phyloP scores from a whole-genome alignment of 2,797 vertebrate species.

The Hoplostethus atlanticus region DNA sequence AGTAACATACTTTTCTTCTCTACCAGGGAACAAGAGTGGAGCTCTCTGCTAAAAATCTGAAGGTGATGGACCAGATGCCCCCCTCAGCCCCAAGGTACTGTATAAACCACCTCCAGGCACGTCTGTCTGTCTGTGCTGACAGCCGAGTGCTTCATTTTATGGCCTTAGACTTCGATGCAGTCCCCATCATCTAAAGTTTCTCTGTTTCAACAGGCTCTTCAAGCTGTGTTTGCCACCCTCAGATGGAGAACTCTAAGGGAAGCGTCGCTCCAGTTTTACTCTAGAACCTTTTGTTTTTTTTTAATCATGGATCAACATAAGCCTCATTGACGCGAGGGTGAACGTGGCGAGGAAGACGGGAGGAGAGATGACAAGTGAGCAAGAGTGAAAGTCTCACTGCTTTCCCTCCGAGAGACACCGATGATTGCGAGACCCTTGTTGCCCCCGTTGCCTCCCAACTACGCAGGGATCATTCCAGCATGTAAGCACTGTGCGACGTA shows the following conservation, averaged over 20 bases:
- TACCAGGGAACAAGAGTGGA: constrained; percentile 95
- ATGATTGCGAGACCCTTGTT: constrained; percentile 28
- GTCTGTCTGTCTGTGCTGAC: background rate
- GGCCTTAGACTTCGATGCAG: background rate
- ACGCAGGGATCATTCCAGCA: constrained; percentile 54
- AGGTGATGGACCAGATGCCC: constrained; percentile 98
- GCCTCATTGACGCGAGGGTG: constrained; percentile 18
- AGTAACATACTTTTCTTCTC: constrained; percentile 28
- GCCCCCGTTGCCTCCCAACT: constrained; percentile 13
- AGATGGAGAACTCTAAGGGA: constrained; percentile 91
- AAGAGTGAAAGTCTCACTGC: constrained; percentile 32
- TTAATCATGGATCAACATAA: background rate
- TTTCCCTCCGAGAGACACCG: constrained; percentile 48
- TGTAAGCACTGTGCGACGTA: constrained; percentile 34
- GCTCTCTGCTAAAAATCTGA: constrained; percentile 97
- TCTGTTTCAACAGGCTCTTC: constrained; percentile 87
- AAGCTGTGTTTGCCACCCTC: constrained; percentile 94
- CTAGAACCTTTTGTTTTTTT: background rate
- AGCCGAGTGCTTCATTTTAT: constrained; percentile 12
- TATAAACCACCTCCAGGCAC: constrained; percentile 4
- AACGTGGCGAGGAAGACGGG: constrained; percentile 2
- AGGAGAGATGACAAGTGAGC: background rate
- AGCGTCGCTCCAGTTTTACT: constrained; percentile 25
- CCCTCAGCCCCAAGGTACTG: constrained; percentile 92
- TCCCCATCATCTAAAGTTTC: constrained; percentile 18